Conservation (phyloP, 2,888 invertebrate genomes). For the Melolontha melolontha region DNA sequence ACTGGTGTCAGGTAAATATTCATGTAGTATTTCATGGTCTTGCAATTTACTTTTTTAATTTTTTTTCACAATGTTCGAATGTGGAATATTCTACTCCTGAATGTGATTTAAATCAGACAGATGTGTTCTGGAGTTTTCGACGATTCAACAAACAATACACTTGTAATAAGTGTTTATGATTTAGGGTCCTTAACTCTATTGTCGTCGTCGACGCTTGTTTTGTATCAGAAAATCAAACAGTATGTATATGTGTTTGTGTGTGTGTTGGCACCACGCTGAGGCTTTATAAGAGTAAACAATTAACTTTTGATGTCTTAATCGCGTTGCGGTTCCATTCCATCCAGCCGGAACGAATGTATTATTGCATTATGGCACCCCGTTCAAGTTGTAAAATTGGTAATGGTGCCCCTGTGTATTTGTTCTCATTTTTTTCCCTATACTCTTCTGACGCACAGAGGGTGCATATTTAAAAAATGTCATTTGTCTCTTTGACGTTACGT, state of each 20-base stretch:
- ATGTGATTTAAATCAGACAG: no score
- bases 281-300: constrained; percentile 52
- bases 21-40: no score
- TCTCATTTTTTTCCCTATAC: no score
- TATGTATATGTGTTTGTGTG: constrained; percentile 2
- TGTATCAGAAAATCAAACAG: constrained; percentile 31
- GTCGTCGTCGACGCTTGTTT: constrained; percentile 19
- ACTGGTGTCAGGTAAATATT: no score
- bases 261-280: constrained; percentile 43
- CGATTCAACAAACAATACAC: constrained; percentile 10
- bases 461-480: constrained; percentile 30
- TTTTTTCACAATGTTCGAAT: no score
- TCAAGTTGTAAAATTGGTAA: constrained; percentile 28
- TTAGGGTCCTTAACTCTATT: constrained; percentile 39
- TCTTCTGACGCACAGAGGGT: constrained; percentile 9
- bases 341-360: constrained; percentile 13
- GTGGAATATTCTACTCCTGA: no score
- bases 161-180: constrained; percentile 38
- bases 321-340: constrained; percentile 46
- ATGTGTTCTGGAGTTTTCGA: neutral
- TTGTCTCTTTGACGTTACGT: constrained; percentile 9
- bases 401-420: constrained; percentile 25
- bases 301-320: constrained; percentile 54
- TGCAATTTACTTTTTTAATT: no score
- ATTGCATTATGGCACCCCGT: constrained; percentile 7